Evolutionary conservation across 2,888 invertebrate genomes (phyloP).

Genomic region (Volucella inanis): DNA sequence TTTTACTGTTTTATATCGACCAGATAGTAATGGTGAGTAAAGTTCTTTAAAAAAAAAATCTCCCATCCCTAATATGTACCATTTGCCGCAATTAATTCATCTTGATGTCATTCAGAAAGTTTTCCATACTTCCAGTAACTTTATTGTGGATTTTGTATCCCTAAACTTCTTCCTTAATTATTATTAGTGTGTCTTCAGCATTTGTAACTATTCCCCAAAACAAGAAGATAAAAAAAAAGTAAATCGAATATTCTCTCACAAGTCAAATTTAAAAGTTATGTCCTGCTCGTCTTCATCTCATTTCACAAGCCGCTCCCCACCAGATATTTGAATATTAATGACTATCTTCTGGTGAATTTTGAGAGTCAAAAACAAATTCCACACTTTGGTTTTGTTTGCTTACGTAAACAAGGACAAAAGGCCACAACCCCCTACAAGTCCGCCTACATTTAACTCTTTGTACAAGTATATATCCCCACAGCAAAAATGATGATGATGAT

Average conservation of each 20-base stretch:
- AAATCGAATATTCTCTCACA: constrained; percentile 14
- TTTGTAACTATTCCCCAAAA: background rate
- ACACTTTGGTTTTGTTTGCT: constrained; percentile 17
- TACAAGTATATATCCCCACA: background rate
- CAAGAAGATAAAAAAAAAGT: background rate
- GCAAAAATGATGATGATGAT: background rate
- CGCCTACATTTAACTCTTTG: background rate
- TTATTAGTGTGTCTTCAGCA: background rate
- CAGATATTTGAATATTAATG: constrained; percentile 59
- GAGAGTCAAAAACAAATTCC: constrained; percentile 37
- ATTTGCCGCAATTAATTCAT: background rate
- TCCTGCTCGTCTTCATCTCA: background rate
- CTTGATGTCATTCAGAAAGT: constrained; percentile 2
- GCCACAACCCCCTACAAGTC: background rate
- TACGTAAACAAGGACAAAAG: constrained; percentile 29
- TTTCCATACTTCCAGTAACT: background rate
- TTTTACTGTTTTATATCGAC: no score
- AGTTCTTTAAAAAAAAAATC: no score
- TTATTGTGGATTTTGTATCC: background rate
- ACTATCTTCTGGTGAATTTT: constrained; percentile 41
- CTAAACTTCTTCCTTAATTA: constrained; percentile 20
- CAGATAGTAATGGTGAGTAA: no score
- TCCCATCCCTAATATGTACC: background rate
- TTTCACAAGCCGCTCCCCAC: background rate
- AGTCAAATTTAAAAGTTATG: constrained; percentile 35